These are phyloP conservation scores for Wiebesia pumilae DNA, from an alignment of 1,140 invertebrate species.

Conservation along the genomic window DNA sequence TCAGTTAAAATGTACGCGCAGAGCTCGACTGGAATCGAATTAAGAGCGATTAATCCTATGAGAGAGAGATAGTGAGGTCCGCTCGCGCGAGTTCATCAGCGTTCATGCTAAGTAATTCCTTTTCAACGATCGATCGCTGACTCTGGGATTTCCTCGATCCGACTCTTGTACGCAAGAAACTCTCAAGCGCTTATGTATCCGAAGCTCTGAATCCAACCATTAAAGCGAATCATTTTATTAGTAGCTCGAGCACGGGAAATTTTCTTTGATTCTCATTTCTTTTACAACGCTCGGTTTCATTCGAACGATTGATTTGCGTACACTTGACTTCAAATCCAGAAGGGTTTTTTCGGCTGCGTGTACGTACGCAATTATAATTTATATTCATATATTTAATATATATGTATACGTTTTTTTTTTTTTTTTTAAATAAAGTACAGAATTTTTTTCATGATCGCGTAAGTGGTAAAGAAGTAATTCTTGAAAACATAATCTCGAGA, in stretches of 20 bases:
- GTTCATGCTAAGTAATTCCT: slow-evolving; percentile 38
- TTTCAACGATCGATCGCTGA: slow-evolving; percentile 41
- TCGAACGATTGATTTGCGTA: background rate
- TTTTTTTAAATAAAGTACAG: background rate
- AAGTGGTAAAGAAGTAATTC: too few species aligned
- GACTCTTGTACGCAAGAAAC: background rate
- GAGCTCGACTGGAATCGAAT: slow-evolving; percentile 27
- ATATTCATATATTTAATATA: too few species aligned
- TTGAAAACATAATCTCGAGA: too few species aligned
- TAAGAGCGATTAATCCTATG: slow-evolving; percentile 27
- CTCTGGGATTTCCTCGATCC: slow-evolving; percentile 27
- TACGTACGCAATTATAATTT: background rate
- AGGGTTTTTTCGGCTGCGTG: background rate
- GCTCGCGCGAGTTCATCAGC: slow-evolving; percentile 25
- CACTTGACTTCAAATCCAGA: background rate
- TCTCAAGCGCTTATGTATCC: background rate
- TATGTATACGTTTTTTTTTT: too few species aligned
- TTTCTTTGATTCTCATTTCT: slow-evolving; percentile 32
- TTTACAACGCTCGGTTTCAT: background rate
- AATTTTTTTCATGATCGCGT: too few species aligned
- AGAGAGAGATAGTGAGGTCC: background rate
- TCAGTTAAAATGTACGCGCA: slow-evolving; percentile 33
- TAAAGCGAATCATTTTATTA: slow-evolving; percentile 47
- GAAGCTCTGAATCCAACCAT: slow-evolving; percentile 21
- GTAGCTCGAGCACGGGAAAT: slow-evolving; percentile 4